Percentiles rank a stretch among this genome's conserved stretches.
Evolutionary conservation across 1,140 invertebrate genomes (phyloP).

Genomic region (Ceratosolen fusciceps): DNA sequence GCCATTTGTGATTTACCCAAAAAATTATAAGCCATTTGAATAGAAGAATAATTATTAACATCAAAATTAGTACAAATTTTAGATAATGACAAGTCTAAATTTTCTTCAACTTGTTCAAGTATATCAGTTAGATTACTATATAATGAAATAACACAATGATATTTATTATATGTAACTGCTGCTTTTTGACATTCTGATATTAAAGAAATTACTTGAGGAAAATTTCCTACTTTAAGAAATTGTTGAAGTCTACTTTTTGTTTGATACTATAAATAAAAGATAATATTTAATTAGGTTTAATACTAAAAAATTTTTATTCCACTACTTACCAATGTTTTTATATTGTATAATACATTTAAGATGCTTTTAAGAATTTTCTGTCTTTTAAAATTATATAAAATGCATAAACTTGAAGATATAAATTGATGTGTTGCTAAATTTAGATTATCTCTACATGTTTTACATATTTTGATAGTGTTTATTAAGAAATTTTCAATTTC

Average conservation of each 20-base stretch:
- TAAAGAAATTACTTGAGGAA: constrained; percentile 89
- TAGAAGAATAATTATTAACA: constrained; percentile 79
- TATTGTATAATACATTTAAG: constrained; percentile 83
- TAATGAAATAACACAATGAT: constrained; percentile 88
- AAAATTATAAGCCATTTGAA: constrained; percentile 88
- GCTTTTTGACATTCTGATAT: constrained; percentile 90
- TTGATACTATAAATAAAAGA: constrained; percentile 74
- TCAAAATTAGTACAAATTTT: constrained; percentile 84
- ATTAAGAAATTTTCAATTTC: constrained; percentile 83
- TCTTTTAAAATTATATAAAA: constrained; percentile 90
- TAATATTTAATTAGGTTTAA: constrained; percentile 18
- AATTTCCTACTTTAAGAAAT: constrained; percentile 87
- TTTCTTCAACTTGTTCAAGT: constrained; percentile 91
- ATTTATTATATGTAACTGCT: constrained; percentile 85
- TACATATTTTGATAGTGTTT: constrained; percentile 80
- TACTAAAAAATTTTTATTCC: constrained; percentile 7
- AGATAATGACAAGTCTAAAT: constrained; percentile 88
- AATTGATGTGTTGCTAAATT: constrained; percentile 84
- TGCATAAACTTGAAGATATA: constrained; percentile 86
- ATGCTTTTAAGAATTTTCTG: constrained; percentile 84
- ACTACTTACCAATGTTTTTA: constrained; percentile 82
- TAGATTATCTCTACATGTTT: constrained; percentile 79
- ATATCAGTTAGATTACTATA: constrained; percentile 91
- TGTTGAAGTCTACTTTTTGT: constrained; percentile 89
- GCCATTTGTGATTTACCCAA: constrained; percentile 90